Conservation (phyloP, 2,797 vertebrate species). For the Siniperca obscura region DNA sequence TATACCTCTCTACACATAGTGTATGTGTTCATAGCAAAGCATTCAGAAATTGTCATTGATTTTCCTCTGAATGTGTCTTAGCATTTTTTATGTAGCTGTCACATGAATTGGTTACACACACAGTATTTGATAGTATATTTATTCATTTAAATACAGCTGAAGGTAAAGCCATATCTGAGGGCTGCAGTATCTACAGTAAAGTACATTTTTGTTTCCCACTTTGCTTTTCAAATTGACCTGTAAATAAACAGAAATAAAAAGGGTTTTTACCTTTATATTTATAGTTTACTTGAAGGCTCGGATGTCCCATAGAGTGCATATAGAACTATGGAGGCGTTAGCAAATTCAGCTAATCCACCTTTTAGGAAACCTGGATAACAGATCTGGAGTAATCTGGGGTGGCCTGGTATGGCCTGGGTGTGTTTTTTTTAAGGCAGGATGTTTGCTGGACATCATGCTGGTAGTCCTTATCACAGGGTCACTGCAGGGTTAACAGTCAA, state of each 20-base stretch:
- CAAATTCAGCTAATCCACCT: slow-evolving; percentile 17
- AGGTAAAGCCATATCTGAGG: not conserved
- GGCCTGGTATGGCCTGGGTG: slow-evolving; percentile 42
- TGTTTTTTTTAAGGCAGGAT: slow-evolving; percentile 76
- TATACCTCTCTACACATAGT: not conserved
- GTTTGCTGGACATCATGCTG: slow-evolving; percentile 79
- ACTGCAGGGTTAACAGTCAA: slow-evolving; percentile 77
- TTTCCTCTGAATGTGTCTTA: not conserved
- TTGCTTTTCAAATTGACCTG: not conserved
- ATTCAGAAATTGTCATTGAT: not conserved
- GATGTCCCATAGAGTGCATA: slow-evolving; percentile 5
- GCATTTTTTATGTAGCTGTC: not conserved
- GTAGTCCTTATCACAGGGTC: slow-evolving; percentile 83
- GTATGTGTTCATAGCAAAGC: not conserved
- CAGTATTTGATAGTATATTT: not conserved
- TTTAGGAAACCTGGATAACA: slow-evolving; percentile 42
- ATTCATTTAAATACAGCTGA: not conserved
- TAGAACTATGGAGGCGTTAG: not conserved
- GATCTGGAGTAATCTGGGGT: slow-evolving; percentile 41
- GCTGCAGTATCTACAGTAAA: not conserved
- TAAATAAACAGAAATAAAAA: not conserved
- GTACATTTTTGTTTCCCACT: not conserved
- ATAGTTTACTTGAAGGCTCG: slow-evolving; percentile 1
- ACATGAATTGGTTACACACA: not conserved
- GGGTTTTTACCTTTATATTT: slow-evolving; percentile 10